Evolutionary conservation across 2,888 invertebrate genomes (phyloP), one percentile per base, ranked within the genome.

Genomic region (Ctenicera cuprea): DNA sequence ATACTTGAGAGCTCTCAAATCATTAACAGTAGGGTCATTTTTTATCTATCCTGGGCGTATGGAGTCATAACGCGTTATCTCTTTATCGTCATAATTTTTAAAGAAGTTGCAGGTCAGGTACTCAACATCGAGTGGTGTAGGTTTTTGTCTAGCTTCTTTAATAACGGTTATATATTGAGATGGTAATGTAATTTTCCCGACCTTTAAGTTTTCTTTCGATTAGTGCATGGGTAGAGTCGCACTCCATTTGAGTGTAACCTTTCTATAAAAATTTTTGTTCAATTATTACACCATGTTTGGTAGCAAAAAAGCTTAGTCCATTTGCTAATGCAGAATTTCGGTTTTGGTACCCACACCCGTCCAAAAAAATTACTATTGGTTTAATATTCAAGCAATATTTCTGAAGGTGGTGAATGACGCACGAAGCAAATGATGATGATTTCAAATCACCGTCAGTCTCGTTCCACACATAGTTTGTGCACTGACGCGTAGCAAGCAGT

Each of bases 201-300:
- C 65, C 70, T 75, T 75, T 78, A 26, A 77, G 57, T 45, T 76
- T 76, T 59, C 64, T 57, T 61, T 79, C 80, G 18, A 80, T 80
- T 11, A 37, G 22, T 3, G 74, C 43, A 57, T 80, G 77, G 0
- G 79, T 76, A 18, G 73, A 73, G 71, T 79, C 79, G 57, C 75
- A 77, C 54, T 79, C 78, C 79, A 79, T 78, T 26, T 78, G 77
- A 26, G 79, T 76, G 57, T 79, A 79, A 9, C 79, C 78, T 43
- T 74, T 75, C 16, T 61, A 70, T 16, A 78, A 41, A 74, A 63
- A 79, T 68, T 77, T 76, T 64, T 77, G 74, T 12, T 50, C 30
- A 43, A 73, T 64, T 9, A 22, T 20, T n/a, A 71, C 30, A 20
- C 50, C n/a, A 14, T 70, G 26, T 43, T 20, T 12, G 14, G 66